phyloP scores from a whole-genome alignment of 2,113 vertebrate species.

The Ctenomys sociabilis region DNA sequence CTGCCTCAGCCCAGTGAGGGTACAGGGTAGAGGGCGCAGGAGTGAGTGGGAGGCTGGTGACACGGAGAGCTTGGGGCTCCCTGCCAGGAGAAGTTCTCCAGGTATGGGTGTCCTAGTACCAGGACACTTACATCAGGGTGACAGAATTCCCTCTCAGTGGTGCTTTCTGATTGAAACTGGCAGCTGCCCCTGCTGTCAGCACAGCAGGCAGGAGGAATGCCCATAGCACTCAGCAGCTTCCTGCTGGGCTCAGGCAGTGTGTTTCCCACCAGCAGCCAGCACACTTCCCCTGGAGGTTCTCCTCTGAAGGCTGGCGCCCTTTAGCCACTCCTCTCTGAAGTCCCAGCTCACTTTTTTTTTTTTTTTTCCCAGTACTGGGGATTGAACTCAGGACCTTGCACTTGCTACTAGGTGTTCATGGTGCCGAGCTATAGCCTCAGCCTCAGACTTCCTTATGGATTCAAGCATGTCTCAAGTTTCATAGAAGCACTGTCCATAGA shows the following conservation, averaged over 20 bases:
- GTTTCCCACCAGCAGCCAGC: no score
- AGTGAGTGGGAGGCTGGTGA: accelerated
- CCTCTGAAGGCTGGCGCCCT: not conserved
- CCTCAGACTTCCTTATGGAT: accelerated
- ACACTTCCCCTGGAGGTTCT: accelerated
- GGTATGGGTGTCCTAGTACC: not conserved
- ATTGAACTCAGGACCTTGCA: no score
- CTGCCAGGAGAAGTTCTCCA: accelerated
- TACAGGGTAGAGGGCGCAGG: not conserved
- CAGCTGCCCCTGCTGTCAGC: not conserved
- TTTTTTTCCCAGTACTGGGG: no score
- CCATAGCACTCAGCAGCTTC: not conserved
- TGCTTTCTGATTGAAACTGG: not conserved
- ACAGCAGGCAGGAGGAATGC: not conserved
- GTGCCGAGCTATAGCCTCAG: no score
- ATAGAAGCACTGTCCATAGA: accelerated
- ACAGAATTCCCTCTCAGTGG: not conserved
- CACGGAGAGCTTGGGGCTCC: accelerated
- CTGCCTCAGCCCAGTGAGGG: accelerated
- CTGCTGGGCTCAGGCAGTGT: no score
- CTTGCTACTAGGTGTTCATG: no score
- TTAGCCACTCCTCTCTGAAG: not conserved
- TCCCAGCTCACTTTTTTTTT: no score
- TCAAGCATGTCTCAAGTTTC: not conserved
- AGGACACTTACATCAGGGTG: not conserved